phyloP scores from a whole-genome alignment of 2,113 vertebrate genomes.

The Carettochelys insculpta region DNA sequence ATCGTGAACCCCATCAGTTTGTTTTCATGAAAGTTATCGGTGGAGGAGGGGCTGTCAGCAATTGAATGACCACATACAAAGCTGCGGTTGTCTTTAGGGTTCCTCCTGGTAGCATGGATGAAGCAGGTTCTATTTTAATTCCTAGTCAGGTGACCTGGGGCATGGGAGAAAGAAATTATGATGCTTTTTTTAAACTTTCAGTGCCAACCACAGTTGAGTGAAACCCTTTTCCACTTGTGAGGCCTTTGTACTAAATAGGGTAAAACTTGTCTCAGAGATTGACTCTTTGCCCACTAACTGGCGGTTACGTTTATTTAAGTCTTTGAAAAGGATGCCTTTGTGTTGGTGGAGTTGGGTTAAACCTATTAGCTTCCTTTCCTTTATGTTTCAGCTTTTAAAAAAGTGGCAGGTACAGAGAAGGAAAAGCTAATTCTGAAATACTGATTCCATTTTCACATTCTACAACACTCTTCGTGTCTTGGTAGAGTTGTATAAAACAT shows the following conservation, averaged over 20 bases:
- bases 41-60: neutral
- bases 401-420: neutral
- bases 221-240: neutral
- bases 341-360: neutral
- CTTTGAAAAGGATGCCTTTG: neutral
- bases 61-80: neutral
- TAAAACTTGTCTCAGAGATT: no score
- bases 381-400: neutral
- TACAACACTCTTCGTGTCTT: neutral
- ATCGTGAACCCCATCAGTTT: neutral
- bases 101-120: neutral
- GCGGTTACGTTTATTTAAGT: neutral
- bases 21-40: neutral
- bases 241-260: neutral
- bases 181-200: neutral
- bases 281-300: no score
- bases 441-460: neutral
- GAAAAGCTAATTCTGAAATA: neutral
- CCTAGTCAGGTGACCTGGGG: neutral
- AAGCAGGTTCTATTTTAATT: neutral
- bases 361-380: neutral
- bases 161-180: neutral
- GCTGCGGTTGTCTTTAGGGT: neutral
- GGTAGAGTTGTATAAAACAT: neutral
- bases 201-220: neutral